These are phyloP conservation scores for Zonitis immaculata DNA, from an alignment of 2,888 invertebrate genomes.

Conservation along the genomic window DNA sequence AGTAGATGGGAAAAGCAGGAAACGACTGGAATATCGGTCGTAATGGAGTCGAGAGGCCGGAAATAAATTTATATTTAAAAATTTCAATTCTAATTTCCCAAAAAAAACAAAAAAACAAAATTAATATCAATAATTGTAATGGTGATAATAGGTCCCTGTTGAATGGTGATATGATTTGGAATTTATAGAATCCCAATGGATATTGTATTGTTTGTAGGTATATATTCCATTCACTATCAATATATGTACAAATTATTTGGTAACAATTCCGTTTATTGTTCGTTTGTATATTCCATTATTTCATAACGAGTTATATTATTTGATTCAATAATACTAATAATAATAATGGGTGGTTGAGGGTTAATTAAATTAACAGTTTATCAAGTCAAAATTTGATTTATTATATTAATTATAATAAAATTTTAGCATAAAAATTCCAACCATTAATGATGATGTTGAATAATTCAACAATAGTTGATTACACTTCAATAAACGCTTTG, in stretches of 20 bases:
- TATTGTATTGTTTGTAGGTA: conserved; percentile 12
- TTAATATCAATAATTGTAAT: conserved; percentile 16
- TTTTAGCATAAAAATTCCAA: neutral
- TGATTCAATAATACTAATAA: neutral
- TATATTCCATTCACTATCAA: neutral
- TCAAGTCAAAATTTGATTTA: neutral
- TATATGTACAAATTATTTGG: neutral
- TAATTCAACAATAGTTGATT: neutral
- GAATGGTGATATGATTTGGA: conserved; percentile 14
- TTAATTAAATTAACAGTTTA: neutral
- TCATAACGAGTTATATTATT: neutral
- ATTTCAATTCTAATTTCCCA: conserved; percentile 10
- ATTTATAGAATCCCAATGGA: conserved; percentile 12
- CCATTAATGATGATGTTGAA: neutral
- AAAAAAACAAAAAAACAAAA: conserved; percentile 3
- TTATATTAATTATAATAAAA: too few relatives aligned
- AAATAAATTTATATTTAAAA: conserved; percentile 11
- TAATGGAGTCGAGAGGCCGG: neutral
- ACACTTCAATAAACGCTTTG: neutral
- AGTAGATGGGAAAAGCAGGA: too few relatives aligned
- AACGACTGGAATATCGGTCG: too few relatives aligned
- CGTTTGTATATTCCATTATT: neutral
- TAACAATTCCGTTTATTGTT: neutral
- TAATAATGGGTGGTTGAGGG: neutral
- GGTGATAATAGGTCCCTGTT: conserved; percentile 12